These are phyloP conservation scores for Eurypyga helias DNA, from an alignment of 2,113 vertebrate genomes.

Conservation along the genomic window DNA sequence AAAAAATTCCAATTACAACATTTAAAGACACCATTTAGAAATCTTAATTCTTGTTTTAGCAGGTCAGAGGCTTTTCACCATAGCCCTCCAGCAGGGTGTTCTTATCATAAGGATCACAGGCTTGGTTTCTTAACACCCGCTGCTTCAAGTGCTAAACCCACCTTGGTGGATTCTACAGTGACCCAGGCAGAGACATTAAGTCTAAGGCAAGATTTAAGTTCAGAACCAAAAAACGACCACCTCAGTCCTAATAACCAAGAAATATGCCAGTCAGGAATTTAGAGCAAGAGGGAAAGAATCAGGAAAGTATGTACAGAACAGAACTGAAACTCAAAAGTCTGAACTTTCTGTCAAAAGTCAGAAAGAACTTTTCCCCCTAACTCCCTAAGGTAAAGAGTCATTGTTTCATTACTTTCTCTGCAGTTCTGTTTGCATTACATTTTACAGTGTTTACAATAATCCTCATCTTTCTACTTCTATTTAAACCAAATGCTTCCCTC, in stretches of 20 bases:
- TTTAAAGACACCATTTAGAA: neutral
- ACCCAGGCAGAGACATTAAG: neutral
- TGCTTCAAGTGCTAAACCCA: neutral
- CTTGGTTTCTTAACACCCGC: neutral
- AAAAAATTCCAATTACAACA: neutral
- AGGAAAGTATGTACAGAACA: neutral
- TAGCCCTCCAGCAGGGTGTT: neutral
- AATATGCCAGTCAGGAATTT: neutral
- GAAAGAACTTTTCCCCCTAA: neutral
- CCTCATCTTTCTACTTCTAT: neutral
- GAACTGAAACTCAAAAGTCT: neutral
- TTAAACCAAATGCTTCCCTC: slow-evolving; percentile 14
- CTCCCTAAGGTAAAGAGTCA: neutral
- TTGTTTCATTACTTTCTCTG: neutral
- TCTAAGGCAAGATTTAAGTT: neutral
- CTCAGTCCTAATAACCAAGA: neutral
- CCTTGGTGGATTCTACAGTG: neutral
- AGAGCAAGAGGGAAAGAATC: neutral
- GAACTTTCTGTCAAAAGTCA: neutral
- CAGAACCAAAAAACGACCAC: neutral
- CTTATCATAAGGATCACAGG: neutral
- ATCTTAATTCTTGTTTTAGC: neutral
- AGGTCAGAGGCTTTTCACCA: neutral
- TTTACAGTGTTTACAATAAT: slow-evolving; percentile 9
- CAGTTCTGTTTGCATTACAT: neutral